These are phyloP conservation scores for Lasaia peninsularis DNA, from an alignment of 1,140 invertebrate species.

Conservation along the genomic window DNA sequence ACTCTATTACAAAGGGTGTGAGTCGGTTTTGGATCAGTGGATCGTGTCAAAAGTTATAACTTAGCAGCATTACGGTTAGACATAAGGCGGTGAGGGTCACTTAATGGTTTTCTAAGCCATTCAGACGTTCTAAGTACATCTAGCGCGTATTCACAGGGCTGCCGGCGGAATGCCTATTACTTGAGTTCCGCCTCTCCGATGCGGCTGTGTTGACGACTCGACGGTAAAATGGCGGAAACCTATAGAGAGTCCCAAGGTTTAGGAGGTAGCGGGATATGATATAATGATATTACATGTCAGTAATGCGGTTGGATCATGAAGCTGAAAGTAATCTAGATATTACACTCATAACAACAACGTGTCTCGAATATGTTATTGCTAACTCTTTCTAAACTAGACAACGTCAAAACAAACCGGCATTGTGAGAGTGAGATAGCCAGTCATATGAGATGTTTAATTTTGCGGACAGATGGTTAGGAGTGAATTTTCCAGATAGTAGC, in stretches of 20 bases:
- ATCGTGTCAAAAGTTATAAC: slow-evolving; percentile 11
- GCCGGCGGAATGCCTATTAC: slow-evolving; percentile 54
- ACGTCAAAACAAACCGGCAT: too few relatives aligned
- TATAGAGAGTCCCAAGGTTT: slow-evolving; percentile 25
- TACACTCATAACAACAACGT: too few relatives aligned
- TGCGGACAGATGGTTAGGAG: too few relatives aligned
- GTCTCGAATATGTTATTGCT: too few relatives aligned
- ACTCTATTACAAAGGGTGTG: background rate
- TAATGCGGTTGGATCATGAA: too few relatives aligned
- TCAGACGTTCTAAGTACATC: slow-evolving; percentile 52
- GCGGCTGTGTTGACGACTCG: slow-evolving; percentile 29
- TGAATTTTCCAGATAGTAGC: too few relatives aligned
- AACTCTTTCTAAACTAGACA: too few relatives aligned
- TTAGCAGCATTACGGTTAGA: slow-evolving; percentile 21
- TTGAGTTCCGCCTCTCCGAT: slow-evolving; percentile 55
- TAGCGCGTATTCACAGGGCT: slow-evolving; percentile 46
- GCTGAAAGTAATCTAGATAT: too few relatives aligned
- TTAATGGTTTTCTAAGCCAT: slow-evolving; percentile 41
- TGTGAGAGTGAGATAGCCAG: too few relatives aligned
- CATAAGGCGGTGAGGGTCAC: slow-evolving; percentile 21
- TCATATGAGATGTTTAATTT: too few relatives aligned
- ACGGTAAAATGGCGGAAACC: slow-evolving; percentile 50
- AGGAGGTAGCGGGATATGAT: slow-evolving; percentile 19
- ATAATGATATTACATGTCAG: too few relatives aligned
- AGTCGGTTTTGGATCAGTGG: background rate